phyloP scores from a whole-genome alignment of 53 echinoderm and acorn worm genomes.

The Zoroaster sp. region DNA sequence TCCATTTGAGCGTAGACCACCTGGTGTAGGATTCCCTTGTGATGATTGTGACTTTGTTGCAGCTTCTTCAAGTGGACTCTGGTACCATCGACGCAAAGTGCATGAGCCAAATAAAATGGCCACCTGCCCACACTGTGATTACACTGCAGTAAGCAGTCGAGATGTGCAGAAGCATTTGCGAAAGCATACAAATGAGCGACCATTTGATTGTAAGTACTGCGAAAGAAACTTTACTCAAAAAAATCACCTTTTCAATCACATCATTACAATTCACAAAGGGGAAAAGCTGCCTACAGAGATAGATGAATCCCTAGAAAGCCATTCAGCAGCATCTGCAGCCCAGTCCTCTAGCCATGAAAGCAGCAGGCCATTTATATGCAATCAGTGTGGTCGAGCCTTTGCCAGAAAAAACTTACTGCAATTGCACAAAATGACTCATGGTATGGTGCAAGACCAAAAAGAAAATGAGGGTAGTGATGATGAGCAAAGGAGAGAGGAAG shows the following conservation, averaged over 20 bases:
- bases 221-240: constrained; percentile 67
- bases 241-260: constrained; percentile 67
- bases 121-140: constrained; percentile 47
- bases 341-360: constrained; percentile 11
- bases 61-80: constrained; percentile 36
- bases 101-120: constrained; percentile 53
- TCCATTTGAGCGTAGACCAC: neutral
- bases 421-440: constrained; percentile 62
- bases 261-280: constrained; percentile 47
- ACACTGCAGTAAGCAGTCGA: constrained; percentile 58
- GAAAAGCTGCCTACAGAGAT: constrained; percentile 13
- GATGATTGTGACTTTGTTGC: constrained; percentile 55
- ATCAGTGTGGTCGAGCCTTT: constrained; percentile 58
- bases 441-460: constrained; percentile 44
- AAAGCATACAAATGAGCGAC: constrained; percentile 46
- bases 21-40: constrained; percentile 30
- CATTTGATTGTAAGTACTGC: constrained; percentile 64
- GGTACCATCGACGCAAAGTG: constrained; percentile 56
- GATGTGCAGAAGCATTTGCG: constrained; percentile 60
- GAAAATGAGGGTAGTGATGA: neutral
- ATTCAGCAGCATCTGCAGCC: neutral
- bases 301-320: neutral
- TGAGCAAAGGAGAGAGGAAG: constrained; percentile 20
- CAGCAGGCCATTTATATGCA: constrained; percentile 59
- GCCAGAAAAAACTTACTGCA: constrained; percentile 45